Evolutionary conservation across 2,797 vertebrate species (phyloP), one percentile per base, ranked within the genome.

Genomic region (Onychomys torridus): DNA sequence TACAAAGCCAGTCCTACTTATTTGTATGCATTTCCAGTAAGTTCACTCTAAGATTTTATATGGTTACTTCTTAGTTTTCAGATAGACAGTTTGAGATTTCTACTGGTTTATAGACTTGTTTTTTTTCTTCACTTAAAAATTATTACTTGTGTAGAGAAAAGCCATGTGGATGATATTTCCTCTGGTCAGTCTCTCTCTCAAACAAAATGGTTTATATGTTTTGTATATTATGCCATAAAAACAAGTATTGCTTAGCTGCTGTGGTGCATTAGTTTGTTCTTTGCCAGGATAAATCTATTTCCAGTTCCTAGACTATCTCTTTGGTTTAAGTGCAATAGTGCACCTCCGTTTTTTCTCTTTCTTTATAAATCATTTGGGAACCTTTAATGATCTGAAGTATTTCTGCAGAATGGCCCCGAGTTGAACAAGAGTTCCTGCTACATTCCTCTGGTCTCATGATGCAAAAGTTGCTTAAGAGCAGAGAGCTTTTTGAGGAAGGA

Each of bases 61-160:
- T 94, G 37, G 16, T 46, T 65, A 46, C 52, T 88, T 91, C 81
- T 90, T 77, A 93, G 92, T 85, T 96, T 95, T 96, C 82, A 65
- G 92, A 87, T 71, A 96, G 91, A 90, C 59, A 94, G 37, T 91
- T 76, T 89, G 88, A 73, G 88, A 89, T 95, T 96, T 92, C 82
- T 89, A 57, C 32, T 95, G 57, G 40, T 83, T 95, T 97, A 96
- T 91, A 88, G 83, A 95, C 90, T 63, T 93, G 6, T 49, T 52
- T 29, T 98, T 92, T 29, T 37, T 76, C 79, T 96, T 94, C 76
- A 89, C 81, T 96, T 94, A 71, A 97, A 95, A 97, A 97, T 96
- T 93, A 97, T 87, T 92, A 89, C 89, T 77, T 90, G 85, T 94
- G 79, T 89, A 92, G 61, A 8, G 95, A 93, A 49, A 89, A 94